Base-by-base conservation (phyloP, 2,113 vertebrate species). In the Grantiella picta region DNA sequence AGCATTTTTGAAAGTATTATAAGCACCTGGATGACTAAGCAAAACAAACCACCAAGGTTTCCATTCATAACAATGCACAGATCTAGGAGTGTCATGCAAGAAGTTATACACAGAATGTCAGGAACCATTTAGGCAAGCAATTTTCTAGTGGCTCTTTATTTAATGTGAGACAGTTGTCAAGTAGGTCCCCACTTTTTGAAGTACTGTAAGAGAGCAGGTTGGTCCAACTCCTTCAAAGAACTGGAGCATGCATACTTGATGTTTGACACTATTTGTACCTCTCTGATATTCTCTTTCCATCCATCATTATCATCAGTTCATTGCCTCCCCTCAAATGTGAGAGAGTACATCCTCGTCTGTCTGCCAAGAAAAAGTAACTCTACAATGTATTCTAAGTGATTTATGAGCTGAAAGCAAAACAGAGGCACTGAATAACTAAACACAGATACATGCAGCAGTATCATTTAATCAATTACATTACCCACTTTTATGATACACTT, bases 401-500 rank as follows among this genome's bases (percentile, higher is more conserved):
- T 96, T 93, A 96, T 92, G 89, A 92, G 84, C 64, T 87, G 68
- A 88, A 91, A 93, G 75, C n/a, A 86, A 96, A 94, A 77, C n/a
- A 82, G 69, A 94, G 77, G 40, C 44, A 85, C 36, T 77, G 89
- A 90, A 95, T 94, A 94, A 94, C 64, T 84, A 94, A 87, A 86
- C 56, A 89, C 28, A 65, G 20, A 87, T 88, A 86, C 60, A 81
- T 5, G 19, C 63, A 87, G 87, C 38, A 77, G 56, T 89, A 95
- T 66, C 63, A 93, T 89, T 95, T 96, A 95, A 97, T 96, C 93
- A 96, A 91, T 92, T 97, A 89, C 76, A 86, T 92, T 94, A 69
- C 86, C 65, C 57, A 65, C 75, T 92, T 95, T 94, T 71, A 96
- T 82, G 65, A 92, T 77, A 89, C 79, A 64, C 79, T 95, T 82